These are phyloP conservation scores for Desmodus rotundus DNA, from an alignment of 2,113 vertebrate species.

Conservation along the genomic window DNA sequence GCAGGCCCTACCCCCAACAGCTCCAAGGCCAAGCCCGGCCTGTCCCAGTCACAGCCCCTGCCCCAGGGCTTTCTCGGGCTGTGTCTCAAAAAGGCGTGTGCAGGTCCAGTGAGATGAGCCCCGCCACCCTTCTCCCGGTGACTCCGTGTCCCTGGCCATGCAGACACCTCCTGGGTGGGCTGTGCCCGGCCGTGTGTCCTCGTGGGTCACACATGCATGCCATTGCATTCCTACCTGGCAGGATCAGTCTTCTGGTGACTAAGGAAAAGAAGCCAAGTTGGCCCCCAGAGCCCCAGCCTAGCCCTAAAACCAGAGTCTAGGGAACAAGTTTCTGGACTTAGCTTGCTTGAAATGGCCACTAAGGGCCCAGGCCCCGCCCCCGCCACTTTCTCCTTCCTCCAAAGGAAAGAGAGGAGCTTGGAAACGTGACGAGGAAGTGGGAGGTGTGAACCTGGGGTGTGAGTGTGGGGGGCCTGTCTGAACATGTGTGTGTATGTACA, in stretches of 20 bases:
- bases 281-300: neutral
- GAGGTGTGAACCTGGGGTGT: neutral
- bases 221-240: slow-evolving; percentile 56
- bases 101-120: neutral
- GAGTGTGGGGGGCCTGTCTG: too few relatives aligned
- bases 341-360: neutral
- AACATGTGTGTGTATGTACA: fast-evolving
- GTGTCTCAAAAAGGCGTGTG: neutral
- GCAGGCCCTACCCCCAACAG: neutral
- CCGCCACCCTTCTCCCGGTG: neutral
- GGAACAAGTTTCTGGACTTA: neutral
- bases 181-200: neutral
- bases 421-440: neutral
- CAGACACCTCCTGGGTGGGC: neutral
- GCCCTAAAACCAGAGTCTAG: neutral
- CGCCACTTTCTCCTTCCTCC: neutral
- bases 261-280: slow-evolving; percentile 21
- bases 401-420: neutral
- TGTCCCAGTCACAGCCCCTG: neutral
- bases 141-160: slow-evolving; percentile 11
- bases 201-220: neutral
- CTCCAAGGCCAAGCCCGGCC: neutral
- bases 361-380: neutral
- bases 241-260: slow-evolving; percentile 63
- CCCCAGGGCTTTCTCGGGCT: neutral